Evolutionary conservation across 2,797 vertebrate species (phyloP).

Genomic region (Phataginus tetradactyla): DNA sequence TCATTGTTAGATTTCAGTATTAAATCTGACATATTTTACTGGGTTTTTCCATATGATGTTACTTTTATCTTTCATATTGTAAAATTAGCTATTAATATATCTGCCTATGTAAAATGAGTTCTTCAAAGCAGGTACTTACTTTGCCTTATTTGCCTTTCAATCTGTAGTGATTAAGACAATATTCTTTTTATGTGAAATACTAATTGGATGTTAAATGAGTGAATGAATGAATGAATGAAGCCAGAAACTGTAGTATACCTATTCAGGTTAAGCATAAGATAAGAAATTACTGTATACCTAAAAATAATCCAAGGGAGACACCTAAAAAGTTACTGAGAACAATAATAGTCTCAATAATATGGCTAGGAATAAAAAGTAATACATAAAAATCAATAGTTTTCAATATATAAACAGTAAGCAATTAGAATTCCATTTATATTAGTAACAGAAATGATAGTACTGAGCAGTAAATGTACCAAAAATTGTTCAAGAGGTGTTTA

Average conservation of each 20-base stretch:
- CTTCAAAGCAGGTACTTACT: not conserved
- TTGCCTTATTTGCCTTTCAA: not conserved
- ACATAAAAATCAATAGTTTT: not conserved
- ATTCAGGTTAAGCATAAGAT: not conserved
- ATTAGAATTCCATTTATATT: not conserved
- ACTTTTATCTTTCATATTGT: not conserved
- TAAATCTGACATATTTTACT: not conserved
- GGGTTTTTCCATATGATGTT: not conserved
- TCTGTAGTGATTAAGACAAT: not conserved
- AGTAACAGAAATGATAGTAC: not conserved
- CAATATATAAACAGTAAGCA: not conserved
- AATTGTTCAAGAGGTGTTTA: not conserved
- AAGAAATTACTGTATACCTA: not conserved
- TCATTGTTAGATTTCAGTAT: not conserved
- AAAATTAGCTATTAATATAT: not conserved
- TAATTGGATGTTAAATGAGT: conserved; percentile 22
- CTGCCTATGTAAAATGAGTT: not conserved
- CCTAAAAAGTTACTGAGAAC: not conserved
- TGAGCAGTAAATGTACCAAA: not conserved
- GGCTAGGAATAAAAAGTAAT: not conserved
- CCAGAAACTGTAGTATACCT: not conserved
- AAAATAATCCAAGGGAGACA: not conserved
- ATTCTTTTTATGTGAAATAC: conserved; percentile 4
- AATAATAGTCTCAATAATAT: not conserved
- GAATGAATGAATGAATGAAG: not conserved